Evolutionary conservation across 1,140 invertebrate species (phyloP).

Genomic region (Dufourea novaeangliae): DNA sequence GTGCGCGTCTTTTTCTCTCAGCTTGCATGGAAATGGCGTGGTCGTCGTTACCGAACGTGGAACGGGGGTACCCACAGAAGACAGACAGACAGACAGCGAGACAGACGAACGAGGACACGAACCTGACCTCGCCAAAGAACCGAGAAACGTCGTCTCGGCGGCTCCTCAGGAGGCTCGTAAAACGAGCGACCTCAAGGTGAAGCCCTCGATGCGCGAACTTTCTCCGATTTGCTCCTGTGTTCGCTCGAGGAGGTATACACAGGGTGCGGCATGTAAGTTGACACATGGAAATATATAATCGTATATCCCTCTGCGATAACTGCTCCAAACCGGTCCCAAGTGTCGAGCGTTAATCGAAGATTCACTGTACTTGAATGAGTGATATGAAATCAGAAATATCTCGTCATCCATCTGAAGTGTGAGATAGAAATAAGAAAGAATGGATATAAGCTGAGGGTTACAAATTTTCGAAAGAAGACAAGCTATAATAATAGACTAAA

Average conservation of each 20-base stretch:
- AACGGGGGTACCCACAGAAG: background rate
- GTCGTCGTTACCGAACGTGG: background rate
- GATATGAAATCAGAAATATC: no score
- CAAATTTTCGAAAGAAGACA: no score
- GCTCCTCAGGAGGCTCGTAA: conserved; percentile 27
- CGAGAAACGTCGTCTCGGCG: conserved; percentile 1
- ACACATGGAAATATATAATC: no score
- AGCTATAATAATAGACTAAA: no score
- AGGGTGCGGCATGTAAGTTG: no score
- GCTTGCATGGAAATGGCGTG: conserved; percentile 23
- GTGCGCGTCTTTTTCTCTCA: conserved; percentile 8
- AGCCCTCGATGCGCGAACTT: conserved; percentile 26
- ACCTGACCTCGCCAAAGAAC: conserved; percentile 47
- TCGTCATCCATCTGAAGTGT: no score
- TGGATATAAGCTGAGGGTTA: no score
- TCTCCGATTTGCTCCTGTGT: conserved; percentile 20
- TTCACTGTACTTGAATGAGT: no score
- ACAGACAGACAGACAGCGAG: conserved; percentile 3
- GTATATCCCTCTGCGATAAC: no score
- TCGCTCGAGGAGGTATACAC: background rate
- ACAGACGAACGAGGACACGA: conserved; percentile 68
- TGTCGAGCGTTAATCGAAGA: no score
- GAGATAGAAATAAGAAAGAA: no score
- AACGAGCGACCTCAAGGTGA: conserved; percentile 41
- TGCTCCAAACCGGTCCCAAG: no score